Evolutionary conservation across 2,113 vertebrate genomes (phyloP).

Genomic region (Peucedramus taeniatus): DNA sequence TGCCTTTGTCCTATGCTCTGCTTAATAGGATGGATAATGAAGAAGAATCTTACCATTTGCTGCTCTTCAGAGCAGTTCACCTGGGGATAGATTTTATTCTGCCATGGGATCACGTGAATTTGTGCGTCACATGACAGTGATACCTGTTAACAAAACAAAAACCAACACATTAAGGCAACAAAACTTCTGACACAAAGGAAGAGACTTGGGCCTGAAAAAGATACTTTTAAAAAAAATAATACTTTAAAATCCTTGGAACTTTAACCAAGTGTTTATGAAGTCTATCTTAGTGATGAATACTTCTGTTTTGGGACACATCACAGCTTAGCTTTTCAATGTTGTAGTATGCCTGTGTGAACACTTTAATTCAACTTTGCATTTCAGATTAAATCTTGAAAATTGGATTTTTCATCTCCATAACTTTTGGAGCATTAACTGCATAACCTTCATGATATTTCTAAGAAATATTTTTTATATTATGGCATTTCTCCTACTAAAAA

Average conservation of each 20-base stretch:
- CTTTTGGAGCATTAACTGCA: background rate
- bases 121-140: constrained; percentile 68
- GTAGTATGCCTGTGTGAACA: background rate
- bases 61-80: constrained; percentile 55
- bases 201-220: background rate
- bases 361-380: background rate
- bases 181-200: background rate
- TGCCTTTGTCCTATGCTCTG: background rate
- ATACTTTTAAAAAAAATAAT: background rate
- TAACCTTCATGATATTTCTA: background rate
- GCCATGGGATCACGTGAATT: constrained; percentile 74
- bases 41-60: background rate
- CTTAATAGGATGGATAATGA: background rate
- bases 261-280: background rate
- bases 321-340: background rate
- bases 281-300: background rate
- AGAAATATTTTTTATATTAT: background rate
- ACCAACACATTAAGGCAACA: background rate
- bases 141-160: constrained; percentile 62
- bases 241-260: background rate
- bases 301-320: background rate
- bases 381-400: background rate
- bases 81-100: constrained; percentile 26
- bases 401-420: background rate
- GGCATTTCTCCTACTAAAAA: background rate